Evolutionary conservation across 2,888 invertebrate species (phyloP).

Genomic region (Megalurothrips usitatus): DNA sequence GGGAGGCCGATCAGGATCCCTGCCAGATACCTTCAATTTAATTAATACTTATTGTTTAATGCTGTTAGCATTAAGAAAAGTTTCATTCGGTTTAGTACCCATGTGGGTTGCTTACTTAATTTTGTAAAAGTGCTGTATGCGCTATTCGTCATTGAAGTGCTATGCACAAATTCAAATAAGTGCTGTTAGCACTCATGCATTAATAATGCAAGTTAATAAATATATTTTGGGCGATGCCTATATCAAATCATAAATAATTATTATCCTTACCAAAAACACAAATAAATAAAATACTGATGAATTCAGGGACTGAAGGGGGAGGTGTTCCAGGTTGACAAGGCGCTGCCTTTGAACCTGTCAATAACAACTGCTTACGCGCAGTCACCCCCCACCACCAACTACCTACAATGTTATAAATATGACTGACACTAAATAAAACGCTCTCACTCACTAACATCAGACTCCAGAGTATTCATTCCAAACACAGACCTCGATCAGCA

Average conservation of each 20-base stretch:
- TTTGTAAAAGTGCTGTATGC: not conserved
- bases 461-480: too few species aligned
- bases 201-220: not conserved
- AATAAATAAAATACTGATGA: not conserved
- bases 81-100: not conserved
- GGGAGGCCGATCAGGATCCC: not conserved
- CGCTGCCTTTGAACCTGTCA: too few species aligned
- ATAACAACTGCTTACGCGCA: too few species aligned
- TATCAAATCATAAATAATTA: too few species aligned
- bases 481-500: too few species aligned
- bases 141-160: too few species aligned
- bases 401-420: too few species aligned
- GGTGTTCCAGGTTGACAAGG: not conserved
- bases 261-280: not conserved
- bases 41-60: not conserved
- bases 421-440: too few species aligned
- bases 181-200: not conserved
- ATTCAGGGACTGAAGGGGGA: not conserved
- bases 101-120: not conserved
- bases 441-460: too few species aligned
- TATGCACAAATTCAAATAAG: not conserved
- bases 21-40: not conserved
- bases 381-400: too few species aligned
- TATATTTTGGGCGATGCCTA: not conserved
- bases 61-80: not conserved